Percentiles rank a stretch among this genome's conserved stretches.
phyloP scores from a whole-genome alignment of 2,797 vertebrate genomes.

The Chelidonichthys spinosus region DNA sequence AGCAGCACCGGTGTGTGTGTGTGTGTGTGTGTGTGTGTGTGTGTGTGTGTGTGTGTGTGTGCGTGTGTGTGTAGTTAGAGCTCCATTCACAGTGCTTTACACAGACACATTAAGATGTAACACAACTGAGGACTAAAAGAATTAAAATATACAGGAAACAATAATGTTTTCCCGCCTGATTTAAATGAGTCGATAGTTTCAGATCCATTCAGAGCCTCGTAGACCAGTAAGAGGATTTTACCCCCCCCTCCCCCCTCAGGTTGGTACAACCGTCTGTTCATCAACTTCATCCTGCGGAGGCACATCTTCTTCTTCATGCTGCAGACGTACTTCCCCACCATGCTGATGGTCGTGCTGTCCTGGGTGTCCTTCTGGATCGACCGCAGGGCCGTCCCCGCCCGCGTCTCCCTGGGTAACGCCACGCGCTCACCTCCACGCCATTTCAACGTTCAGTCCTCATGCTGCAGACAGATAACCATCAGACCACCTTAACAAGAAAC shows the following conservation, averaged over 20 bases:
- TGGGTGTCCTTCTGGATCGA: slow-evolving; percentile 97
- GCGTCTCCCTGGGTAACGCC: slow-evolving; percentile 90
- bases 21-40: slow-evolving; percentile 35
- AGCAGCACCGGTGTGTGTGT: slow-evolving; percentile 87
- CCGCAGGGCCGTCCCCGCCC: slow-evolving; percentile 90
- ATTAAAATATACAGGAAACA: no score
- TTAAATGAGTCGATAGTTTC: no score
- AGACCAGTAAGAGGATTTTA: no score
- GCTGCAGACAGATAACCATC: no score
- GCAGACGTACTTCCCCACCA: slow-evolving; percentile 94
- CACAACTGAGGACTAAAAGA: no score
- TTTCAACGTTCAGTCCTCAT: no score
- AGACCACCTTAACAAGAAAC: no score
- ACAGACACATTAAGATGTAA: no score
- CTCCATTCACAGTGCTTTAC: no score
- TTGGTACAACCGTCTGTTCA: slow-evolving; percentile 95
- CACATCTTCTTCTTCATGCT: slow-evolving; percentile 97
- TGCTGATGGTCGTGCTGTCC: slow-evolving; percentile 94
- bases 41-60: slow-evolving; percentile 33
- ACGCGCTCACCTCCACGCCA: no score
- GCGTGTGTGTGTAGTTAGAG: slow-evolving; percentile 5
- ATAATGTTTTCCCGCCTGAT: no score
- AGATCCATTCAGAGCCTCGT: no score
- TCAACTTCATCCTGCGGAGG: slow-evolving; percentile 92
- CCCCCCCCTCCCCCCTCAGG: slow-evolving; percentile 67